phyloP scores from a whole-genome alignment of 2,113 vertebrate species.

The Thamnophis sirtalis region DNA sequence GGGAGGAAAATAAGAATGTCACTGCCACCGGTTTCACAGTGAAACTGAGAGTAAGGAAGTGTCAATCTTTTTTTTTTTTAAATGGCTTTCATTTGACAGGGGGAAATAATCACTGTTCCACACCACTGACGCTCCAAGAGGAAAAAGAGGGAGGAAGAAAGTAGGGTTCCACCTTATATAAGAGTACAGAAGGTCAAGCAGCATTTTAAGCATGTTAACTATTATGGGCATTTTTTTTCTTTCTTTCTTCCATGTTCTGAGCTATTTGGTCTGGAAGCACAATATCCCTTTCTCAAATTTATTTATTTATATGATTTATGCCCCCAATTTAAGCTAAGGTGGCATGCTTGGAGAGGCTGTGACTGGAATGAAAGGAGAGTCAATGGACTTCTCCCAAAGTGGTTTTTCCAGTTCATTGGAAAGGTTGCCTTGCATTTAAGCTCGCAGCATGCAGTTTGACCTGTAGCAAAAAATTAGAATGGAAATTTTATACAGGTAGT shows the following conservation, averaged over 20 bases:
- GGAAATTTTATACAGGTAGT: not conserved
- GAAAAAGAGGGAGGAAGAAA: not conserved
- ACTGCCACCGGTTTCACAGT: rapidly evolving
- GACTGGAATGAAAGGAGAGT: not conserved
- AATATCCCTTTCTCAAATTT: not conserved
- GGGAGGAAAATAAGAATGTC: not conserved
- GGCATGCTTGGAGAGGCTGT: not conserved
- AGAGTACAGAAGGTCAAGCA: not conserved
- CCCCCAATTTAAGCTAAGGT: not conserved
- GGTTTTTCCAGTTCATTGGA: not conserved
- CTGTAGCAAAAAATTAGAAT: not conserved
- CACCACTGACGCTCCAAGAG: not conserved
- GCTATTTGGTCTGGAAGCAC: too few relatives aligned
- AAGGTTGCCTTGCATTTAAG: not conserved
- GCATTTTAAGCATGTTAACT: not conserved
- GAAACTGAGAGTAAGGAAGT: not conserved
- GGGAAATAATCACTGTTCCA: not conserved
- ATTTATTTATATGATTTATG: not conserved
- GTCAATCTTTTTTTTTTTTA: not conserved
- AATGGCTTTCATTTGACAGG: not conserved
- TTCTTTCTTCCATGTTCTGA: not conserved
- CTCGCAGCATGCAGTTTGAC: not conserved
- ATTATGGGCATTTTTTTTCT: too few relatives aligned
- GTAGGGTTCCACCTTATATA: not conserved
- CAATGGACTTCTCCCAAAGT: not conserved